Conservation (phyloP, 2,797 vertebrate species). For the Harpagifer antarcticus region DNA sequence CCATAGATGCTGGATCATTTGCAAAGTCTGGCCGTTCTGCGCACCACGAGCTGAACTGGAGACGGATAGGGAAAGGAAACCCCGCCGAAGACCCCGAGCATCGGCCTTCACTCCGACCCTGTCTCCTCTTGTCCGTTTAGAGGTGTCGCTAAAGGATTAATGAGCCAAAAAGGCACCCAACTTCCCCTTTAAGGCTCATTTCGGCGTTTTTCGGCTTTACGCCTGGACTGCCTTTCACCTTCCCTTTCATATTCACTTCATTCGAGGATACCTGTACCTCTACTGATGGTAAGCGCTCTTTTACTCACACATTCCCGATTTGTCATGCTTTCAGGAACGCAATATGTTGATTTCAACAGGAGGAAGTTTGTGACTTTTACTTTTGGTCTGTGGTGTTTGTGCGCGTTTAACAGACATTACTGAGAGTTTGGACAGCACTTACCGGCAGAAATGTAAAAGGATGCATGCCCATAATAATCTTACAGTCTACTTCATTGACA, state of each 20-base stretch:
- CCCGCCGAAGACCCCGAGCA: conserved; percentile 44
- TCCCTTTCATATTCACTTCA: conserved; percentile 66
- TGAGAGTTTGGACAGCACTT: not conserved
- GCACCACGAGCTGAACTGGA: conserved; percentile 58
- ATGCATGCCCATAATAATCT: not conserved
- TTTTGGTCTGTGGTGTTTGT: conserved; percentile 3
- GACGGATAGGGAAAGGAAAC: conserved; percentile 71
- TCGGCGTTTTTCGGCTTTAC: conserved; percentile 61
- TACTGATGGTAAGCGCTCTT: conserved; percentile 85
- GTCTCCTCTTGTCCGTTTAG: conserved; percentile 38
- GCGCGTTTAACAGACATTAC: conserved; percentile 24
- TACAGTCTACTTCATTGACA: fast-evolving
- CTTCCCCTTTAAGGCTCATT: conserved; percentile 62
- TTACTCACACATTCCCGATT: conserved; percentile 19
- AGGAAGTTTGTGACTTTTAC: conserved; percentile 6
- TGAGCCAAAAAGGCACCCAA: conserved; percentile 63
- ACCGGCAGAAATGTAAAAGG: not conserved
- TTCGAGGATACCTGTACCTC: conserved; percentile 82
- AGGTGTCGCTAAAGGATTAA: conserved; percentile 78
- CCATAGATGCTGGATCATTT: conserved; percentile 85
- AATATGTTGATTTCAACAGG: conserved; percentile 9
- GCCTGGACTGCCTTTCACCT: conserved; percentile 74
- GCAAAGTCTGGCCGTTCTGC: conserved; percentile 70
- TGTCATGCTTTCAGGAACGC: not conserved
- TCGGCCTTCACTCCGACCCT: conserved; percentile 40